Evolutionary conservation across 2,113 vertebrate genomes (phyloP).

Genomic region (Cygnus buccinator): DNA sequence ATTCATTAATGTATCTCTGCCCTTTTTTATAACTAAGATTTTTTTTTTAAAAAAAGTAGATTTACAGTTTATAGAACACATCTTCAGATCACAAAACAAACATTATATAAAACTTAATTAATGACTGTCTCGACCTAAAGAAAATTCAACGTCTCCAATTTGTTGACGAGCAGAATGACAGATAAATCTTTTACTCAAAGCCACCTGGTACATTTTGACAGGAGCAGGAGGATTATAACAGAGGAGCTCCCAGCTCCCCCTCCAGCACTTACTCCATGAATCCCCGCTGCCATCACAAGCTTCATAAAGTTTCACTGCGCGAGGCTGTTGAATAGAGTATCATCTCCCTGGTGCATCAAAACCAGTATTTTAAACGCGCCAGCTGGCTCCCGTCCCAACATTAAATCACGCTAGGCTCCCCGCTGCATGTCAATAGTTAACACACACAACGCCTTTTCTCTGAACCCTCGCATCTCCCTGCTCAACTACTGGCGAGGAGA

Average conservation of each 20-base stretch:
- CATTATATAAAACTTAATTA: background rate
- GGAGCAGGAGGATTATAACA: background rate
- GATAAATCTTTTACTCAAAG: background rate
- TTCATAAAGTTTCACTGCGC: background rate
- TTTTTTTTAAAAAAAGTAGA: background rate
- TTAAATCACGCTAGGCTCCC: background rate
- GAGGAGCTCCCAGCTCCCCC: background rate
- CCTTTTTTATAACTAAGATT: background rate
- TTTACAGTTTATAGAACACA: background rate
- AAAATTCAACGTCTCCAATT: background rate
- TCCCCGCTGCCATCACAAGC: background rate
- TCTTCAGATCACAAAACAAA: background rate
- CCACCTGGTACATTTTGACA: background rate
- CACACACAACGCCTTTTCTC: background rate
- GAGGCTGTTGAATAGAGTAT: background rate
- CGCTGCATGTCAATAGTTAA: background rate
- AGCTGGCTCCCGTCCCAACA: background rate
- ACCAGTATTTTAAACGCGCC: background rate
- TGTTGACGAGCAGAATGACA: background rate
- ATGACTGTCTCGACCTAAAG: background rate
- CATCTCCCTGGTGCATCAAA: background rate
- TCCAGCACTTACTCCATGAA: background rate
- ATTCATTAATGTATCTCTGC: background rate
- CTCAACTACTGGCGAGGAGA: background rate
- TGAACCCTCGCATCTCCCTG: background rate